A percentile compares a stretch with the other conserved stretches of the same genome.
These are phyloP conservation scores for Papilio machaon DNA, from an alignment of 1,140 invertebrate species.

Conservation along the genomic window DNA sequence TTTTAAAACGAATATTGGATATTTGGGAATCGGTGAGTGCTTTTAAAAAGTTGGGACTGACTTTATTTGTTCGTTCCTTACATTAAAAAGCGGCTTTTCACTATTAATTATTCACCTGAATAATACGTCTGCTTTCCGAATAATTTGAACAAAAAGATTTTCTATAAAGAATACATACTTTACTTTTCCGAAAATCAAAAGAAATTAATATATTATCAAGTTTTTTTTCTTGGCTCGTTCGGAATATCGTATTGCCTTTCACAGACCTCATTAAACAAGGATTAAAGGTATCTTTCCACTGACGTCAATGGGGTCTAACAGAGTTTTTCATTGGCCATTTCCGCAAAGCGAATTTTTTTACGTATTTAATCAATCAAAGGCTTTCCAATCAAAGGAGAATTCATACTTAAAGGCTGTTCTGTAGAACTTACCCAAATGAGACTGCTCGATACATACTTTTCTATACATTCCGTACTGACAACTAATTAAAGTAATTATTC, in stretches of 20 bases:
- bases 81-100: neutral
- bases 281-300: constrained; percentile 10
- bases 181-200: neutral
- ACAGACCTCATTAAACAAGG: constrained; percentile 20
- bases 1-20: too few relatives aligned
- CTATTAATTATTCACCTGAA: neutral
- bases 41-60: neutral
- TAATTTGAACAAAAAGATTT: neutral
- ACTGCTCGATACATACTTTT: too few relatives aligned
- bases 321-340: neutral
- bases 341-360: neutral
- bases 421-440: too few relatives aligned
- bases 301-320: neutral
- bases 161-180: neutral
- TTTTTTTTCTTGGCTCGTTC: neutral
- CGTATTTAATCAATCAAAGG: too few relatives aligned
- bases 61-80: neutral
- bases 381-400: too few relatives aligned
- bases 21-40: neutral
- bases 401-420: too few relatives aligned
- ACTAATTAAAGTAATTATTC: too few relatives aligned
- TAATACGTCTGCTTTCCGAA: neutral
- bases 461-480: too few relatives aligned
- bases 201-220: neutral
- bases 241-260: constrained; percentile 3